Evolutionary conservation across 2,797 vertebrate genomes (phyloP).

Genomic region (Pitangus sulphuratus): DNA sequence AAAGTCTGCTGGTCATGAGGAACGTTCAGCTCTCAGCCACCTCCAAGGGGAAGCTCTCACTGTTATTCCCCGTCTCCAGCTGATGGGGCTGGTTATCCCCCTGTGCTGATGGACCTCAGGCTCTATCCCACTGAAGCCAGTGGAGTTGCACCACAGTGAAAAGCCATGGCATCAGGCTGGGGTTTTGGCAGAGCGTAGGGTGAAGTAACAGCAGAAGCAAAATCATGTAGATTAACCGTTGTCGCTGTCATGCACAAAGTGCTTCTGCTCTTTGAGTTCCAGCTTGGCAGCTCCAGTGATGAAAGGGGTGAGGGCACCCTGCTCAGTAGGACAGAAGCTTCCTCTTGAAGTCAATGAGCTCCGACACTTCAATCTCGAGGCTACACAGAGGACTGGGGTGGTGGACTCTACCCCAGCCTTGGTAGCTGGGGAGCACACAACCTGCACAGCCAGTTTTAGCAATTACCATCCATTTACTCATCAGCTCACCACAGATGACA

Average conservation of each 20-base stretch:
- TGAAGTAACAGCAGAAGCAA: background rate
- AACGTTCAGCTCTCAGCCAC: background rate
- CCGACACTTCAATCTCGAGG: background rate
- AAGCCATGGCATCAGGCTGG: background rate
- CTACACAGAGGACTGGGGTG: background rate
- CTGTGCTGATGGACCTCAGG: background rate
- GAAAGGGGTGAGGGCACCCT: background rate
- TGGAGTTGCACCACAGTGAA: fast-evolving
- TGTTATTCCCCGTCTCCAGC: background rate
- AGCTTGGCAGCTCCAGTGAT: background rate
- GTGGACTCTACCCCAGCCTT: background rate
- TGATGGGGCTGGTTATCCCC: background rate
- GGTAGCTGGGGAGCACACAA: fast-evolving
- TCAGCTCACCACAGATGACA: background rate
- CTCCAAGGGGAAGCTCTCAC: background rate
- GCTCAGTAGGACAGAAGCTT: background rate
- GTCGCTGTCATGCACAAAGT: background rate
- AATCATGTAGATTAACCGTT: background rate
- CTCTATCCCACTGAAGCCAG: background rate
- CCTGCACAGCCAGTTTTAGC: background rate
- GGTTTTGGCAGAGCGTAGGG: fast-evolving
- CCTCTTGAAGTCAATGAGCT: background rate
- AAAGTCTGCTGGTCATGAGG: background rate
- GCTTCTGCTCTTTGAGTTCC: background rate
- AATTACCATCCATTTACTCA: background rate